phyloP scores from a whole-genome alignment of 2,888 invertebrate species.

The Patella ulyssiponensis region DNA sequence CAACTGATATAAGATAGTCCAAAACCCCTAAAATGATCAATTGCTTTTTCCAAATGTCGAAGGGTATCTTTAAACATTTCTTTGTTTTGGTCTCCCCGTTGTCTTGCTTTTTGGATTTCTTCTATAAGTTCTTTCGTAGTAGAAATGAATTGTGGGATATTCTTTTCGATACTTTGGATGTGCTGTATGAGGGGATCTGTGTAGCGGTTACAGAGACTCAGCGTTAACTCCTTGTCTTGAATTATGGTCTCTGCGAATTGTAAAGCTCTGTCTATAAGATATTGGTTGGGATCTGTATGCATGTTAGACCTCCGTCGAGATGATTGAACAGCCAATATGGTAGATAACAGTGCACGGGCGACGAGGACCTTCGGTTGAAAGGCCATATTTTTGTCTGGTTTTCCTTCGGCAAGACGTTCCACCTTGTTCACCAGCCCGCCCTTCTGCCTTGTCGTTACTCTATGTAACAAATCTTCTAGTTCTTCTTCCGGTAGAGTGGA shows the following conservation, averaged over 20 bases:
- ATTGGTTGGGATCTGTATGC: neutral
- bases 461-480: neutral
- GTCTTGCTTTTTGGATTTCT: conserved; percentile 39
- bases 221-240: neutral
- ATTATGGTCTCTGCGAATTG: neutral
- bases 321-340: neutral
- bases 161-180: neutral
- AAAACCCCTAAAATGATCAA: conserved; percentile 45
- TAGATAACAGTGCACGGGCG: neutral
- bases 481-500: neutral
- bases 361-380: neutral
- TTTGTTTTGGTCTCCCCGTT: conserved; percentile 38
- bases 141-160: conserved; percentile 47
- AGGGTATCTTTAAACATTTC: conserved; percentile 44
- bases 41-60: conserved; percentile 43
- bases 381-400: neutral
- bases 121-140: conserved; percentile 50
- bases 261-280: neutral
- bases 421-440: neutral
- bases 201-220: neutral
- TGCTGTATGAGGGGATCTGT: neutral
- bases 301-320: neutral
- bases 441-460: neutral
- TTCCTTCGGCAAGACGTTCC: neutral
- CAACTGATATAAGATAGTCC: conserved; percentile 42